Percentiles rank a stretch among this genome's conserved stretches.
Conservation (phyloP, 2,113 vertebrate genomes). For the Tupaia tana region DNA sequence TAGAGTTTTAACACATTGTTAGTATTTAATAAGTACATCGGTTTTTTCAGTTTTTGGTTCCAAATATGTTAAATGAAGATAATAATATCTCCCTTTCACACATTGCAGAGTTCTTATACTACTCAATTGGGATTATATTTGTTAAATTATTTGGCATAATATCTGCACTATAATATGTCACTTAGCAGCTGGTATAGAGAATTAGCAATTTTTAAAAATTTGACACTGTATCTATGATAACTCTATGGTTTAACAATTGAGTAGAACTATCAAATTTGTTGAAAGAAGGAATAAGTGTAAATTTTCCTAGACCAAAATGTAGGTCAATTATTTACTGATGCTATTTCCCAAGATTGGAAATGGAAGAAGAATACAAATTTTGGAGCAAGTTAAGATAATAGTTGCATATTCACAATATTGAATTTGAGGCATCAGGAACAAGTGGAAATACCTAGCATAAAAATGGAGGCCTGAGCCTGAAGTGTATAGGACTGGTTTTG, state of each 20-base stretch:
- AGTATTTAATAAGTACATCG: not conserved
- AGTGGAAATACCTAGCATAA: not conserved
- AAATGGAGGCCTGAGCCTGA: not conserved
- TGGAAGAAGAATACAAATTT: not conserved
- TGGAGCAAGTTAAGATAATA: not conserved
- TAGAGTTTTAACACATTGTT: not conserved
- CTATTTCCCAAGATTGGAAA: not conserved
- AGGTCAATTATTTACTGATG: not conserved
- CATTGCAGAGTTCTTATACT: not conserved
- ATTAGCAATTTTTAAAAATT: not conserved
- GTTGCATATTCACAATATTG: not conserved
- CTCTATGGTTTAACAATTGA: not conserved
- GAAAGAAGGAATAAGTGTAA: not conserved
- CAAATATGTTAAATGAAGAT: not conserved
- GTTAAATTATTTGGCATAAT: not conserved
- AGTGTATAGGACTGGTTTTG: not conserved
- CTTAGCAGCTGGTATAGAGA: not conserved
- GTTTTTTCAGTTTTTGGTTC: not conserved
- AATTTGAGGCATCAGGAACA: not conserved
- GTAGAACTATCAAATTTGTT: no score
- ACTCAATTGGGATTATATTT: not conserved
- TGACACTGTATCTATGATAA: not conserved
- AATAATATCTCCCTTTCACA: not conserved
- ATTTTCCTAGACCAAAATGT: not conserved
- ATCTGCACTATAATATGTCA: not conserved